Base-by-base conservation (phyloP, 2,888 invertebrate species). In the Odontocolon sp. region DNA sequence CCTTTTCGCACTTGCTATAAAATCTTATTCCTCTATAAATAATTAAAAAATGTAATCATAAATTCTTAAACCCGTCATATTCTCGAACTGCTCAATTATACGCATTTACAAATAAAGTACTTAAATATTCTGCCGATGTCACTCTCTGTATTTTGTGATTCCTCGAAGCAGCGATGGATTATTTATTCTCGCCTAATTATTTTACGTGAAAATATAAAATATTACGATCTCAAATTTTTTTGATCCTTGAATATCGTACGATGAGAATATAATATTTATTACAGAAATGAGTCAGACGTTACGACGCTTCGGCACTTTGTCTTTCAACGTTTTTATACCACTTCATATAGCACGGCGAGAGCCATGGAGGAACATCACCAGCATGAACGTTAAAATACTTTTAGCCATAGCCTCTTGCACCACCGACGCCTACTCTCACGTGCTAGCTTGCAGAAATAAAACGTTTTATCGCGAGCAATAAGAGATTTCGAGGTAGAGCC, bases 391-490 rank as follows among this genome's bases (percentile, higher is more conserved):
- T 77, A 77, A 77, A 73, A 82, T 84, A 82, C 76, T 84, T 83
- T 84, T 80, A 82, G 72, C 52, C 77, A 52, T 63, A 45, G 45
- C 59, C 63, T 56, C 68, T 50, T 21, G 38, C 11, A 47, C 31
- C 4, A 4, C 21, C 47, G 64, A 38, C 36, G 47, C 64, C 26
- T 36, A 14, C 50, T 14, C 50, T 36, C 50, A 21, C 23, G 31
- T 45, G 45, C 31, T 47, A 50, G 77, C 61, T 36, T 28, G 70
- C 67, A 61, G 78, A 80, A 83, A 85, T 87, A 86, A 85, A 86
- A 81, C 77, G 67, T 73, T 81, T 83, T 83, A 82, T 80, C 79
- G 69, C 64, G 57, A 74, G 80, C 79, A 83, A 85, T 81, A 85
- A 82, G 81, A 83, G 82, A 82, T 82, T 82, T 80, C 74, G 74